A percentile compares a stretch with the other conserved stretches of the same genome.
Evolutionary conservation across 2,113 vertebrate species (phyloP).

Genomic region (Pterocles orientalis): DNA sequence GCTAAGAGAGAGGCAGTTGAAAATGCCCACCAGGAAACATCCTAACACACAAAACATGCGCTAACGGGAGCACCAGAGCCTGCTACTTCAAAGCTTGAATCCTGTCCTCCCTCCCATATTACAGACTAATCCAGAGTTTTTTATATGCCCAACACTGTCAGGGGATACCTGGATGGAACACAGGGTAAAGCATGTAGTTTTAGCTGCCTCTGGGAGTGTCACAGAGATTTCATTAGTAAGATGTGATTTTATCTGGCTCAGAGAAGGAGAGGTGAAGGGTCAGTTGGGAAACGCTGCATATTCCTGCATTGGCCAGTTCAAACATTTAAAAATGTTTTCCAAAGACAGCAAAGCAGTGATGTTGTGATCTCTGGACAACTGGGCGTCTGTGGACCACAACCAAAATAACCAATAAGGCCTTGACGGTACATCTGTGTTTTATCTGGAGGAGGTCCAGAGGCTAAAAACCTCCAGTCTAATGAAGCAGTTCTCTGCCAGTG

Average conservation of each 20-base stretch:
- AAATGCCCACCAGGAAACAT: neutral
- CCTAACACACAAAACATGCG: neutral
- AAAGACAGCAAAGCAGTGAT: neutral
- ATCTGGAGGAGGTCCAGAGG: neutral
- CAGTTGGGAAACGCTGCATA: neutral
- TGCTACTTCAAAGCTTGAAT: neutral
- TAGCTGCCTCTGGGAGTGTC: neutral
- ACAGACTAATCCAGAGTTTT: neutral
- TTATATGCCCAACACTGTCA: rapidly evolving
- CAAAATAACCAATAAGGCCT: neutral
- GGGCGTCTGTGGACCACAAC: neutral
- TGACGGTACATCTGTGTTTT: neutral
- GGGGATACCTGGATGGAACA: neutral
- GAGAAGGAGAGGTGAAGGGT: neutral
- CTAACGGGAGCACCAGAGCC: neutral
- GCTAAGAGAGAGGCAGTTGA: neutral
- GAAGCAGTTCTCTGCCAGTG: neutral
- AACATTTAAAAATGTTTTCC: neutral
- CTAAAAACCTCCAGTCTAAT: neutral
- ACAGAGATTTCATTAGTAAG: neutral
- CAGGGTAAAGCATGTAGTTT: rapidly evolving
- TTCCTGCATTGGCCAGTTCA: neutral
- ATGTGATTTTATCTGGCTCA: neutral
- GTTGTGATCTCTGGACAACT: neutral
- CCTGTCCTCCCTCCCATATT: neutral